phyloP scores from a whole-genome alignment of 2,113 vertebrate species.

The Pachycephala philippinensis region DNA sequence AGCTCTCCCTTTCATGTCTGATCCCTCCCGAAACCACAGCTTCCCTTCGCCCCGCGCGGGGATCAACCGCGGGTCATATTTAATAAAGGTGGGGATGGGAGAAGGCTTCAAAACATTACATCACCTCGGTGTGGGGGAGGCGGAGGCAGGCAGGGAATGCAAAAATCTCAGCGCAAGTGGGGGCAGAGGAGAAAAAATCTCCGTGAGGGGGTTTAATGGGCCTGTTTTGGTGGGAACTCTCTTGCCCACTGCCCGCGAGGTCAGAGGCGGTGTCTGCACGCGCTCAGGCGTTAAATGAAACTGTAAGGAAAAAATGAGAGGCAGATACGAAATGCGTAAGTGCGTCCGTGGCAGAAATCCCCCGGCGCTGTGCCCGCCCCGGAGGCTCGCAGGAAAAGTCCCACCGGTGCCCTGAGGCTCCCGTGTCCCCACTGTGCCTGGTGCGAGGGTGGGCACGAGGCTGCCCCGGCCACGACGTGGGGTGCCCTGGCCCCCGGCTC shows the following conservation, averaged over 20 bases:
- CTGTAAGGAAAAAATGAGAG: background rate
- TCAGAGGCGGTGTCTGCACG: conserved; percentile 44
- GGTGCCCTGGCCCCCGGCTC: background rate
- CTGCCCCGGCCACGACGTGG: fast-evolving
- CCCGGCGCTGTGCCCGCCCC: background rate
- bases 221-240: conserved; percentile 53
- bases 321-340: background rate
- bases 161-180: background rate
- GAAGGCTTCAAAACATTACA: conserved; percentile 46
- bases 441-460: background rate
- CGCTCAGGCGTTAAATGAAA: conserved; percentile 61
- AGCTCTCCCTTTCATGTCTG: conserved; percentile 58
- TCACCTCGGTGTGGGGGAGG: conserved; percentile 53
- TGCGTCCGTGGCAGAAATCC: background rate
- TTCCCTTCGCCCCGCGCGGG: conserved; percentile 43
- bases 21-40: conserved; percentile 65
- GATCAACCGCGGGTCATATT: conserved; percentile 83
- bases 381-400: background rate
- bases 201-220: conserved; percentile 41
- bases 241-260: conserved; percentile 31
- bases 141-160: background rate
- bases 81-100: conserved; percentile 78
- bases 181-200: conserved; percentile 36
- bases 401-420: fast-evolving
- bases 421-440: fast-evolving